Base-by-base conservation (phyloP, 2,888 invertebrate species). In the Gortyna flavago region DNA sequence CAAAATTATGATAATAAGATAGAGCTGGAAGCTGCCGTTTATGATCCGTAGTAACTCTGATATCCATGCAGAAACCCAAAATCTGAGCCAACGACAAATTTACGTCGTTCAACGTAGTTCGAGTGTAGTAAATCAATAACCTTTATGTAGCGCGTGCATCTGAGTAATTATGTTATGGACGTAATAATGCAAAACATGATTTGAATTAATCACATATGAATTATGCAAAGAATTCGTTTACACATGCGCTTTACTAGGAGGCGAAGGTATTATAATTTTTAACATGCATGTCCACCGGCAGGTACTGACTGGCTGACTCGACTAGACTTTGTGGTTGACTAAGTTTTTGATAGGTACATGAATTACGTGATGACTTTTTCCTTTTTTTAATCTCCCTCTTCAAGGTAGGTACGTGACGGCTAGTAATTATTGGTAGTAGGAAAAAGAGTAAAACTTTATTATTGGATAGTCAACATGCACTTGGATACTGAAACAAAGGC, bases 201-300 rank as follows among this genome's bases (percentile, higher is more conserved):
- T 89, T 86, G 90, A 90, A 90, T 92, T 88, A 87, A 89, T 90
- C 90, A 90, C 88, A 90, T 90, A 91, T 89, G 87, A 86, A 90
- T 91, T 90, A 92, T 91, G 89, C 89, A 91, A 90, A 77, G 76
- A 80, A 85, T 79, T 89, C 80, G 86, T 86, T 89, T 84, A 86
- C 84, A 81, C 82, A 85, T 81, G 86, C 79, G 83, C 80, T 87
- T 77, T 59, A 69, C 64, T 81, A 77, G 73, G 62, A 73, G 75
- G 48, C 64, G 72, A 61, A 68, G 71, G 78, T 75, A 72, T 76
- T 69, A 68, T 68, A 68, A 62, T 72, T 67, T 76, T 82, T 77
- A 59, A 70, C 61, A 69, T 35, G 66, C 57, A 65, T 69, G 61
- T 61, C 29, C 25, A 51, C 57, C 73, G n/a, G 68, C 38, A 62